Evolutionary conservation across 2,888 invertebrate genomes (phyloP).

Genomic region (Dysmachus trigonus): DNA sequence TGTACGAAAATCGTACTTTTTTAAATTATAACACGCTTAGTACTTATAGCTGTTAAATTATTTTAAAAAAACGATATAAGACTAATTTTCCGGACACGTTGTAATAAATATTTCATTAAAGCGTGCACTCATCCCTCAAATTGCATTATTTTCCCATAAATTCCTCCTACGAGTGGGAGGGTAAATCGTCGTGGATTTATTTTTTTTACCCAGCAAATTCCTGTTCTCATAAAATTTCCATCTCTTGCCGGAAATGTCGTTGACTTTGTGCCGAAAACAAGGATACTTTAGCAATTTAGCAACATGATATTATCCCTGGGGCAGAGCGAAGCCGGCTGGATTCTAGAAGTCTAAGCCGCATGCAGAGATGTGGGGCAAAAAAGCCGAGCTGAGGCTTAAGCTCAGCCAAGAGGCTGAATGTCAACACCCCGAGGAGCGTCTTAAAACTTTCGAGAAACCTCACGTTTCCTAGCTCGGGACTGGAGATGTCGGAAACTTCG

Average conservation of each 20-base stretch:
- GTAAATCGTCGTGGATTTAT: not conserved
- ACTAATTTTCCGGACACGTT: too few relatives aligned
- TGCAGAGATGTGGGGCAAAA: not conserved
- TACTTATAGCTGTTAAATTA: not conserved
- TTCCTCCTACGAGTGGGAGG: not conserved
- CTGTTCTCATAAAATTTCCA: constrained; percentile 22
- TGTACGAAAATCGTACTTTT: not conserved
- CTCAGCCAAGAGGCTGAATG: constrained; percentile 21
- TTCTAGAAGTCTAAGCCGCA: not conserved
- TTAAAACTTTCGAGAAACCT: constrained; percentile 19
- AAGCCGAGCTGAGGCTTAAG: not conserved
- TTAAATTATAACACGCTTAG: not conserved
- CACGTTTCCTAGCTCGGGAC: not conserved
- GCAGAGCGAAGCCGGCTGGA: not conserved
- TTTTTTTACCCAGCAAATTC: not conserved
- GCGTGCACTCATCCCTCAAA: not conserved
- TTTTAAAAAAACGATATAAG: not conserved
- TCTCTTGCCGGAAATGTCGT: constrained; percentile 22
- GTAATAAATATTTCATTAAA: not conserved
- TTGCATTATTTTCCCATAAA: constrained; percentile 12
- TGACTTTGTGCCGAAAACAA: constrained; percentile 29
- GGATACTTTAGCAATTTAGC: constrained; percentile 11
- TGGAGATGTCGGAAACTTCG: constrained; percentile 9
- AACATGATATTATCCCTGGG: constrained; percentile 13
- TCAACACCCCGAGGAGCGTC: constrained; percentile 31